These are phyloP conservation scores for Drosophila paulistorum DNA, from an alignment of 1,140 invertebrate species.

Conservation along the genomic window DNA sequence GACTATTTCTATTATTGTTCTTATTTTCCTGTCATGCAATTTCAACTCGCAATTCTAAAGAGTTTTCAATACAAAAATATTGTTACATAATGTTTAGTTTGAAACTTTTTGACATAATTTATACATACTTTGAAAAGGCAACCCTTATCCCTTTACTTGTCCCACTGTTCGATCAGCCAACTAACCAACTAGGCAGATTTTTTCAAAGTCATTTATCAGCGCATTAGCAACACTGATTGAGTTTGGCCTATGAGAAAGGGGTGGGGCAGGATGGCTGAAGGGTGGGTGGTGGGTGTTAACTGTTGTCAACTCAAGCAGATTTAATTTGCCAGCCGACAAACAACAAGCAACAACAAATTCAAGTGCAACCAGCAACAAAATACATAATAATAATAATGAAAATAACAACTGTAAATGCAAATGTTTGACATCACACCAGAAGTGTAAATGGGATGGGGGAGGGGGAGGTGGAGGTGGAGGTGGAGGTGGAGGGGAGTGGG, in stretches of 20 bases:
- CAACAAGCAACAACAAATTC: constrained; percentile 64
- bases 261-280: neutral
- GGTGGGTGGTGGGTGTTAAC: constrained; percentile 55
- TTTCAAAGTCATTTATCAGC: constrained; percentile 78
- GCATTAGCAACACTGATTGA: constrained; percentile 77
- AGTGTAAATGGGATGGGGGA: neutral
- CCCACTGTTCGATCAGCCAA: constrained; percentile 11
- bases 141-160: neutral
- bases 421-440: constrained; percentile 75
- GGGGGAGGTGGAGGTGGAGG: neutral
- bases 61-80: no score
- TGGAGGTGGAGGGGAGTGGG: neutral
- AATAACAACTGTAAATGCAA: constrained; percentile 69
- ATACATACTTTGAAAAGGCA: no score
- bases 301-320: constrained; percentile 81
- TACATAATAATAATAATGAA: constrained; percentile 43
- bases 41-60: no score
- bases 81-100: no score
- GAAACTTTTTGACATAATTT: no score
- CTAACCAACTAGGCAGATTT: constrained; percentile 52
- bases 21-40: no score
- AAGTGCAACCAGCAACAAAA: constrained; percentile 70
- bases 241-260: constrained; percentile 10
- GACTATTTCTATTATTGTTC: no score
- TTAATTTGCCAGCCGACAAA: constrained; percentile 75